Percentiles rank a stretch among this genome's conserved stretches.
Evolutionary conservation across 30 jellyfish, hydroid and myxozoan genomes (phyloP).

Genomic region (Nemopilema nomurai): DNA sequence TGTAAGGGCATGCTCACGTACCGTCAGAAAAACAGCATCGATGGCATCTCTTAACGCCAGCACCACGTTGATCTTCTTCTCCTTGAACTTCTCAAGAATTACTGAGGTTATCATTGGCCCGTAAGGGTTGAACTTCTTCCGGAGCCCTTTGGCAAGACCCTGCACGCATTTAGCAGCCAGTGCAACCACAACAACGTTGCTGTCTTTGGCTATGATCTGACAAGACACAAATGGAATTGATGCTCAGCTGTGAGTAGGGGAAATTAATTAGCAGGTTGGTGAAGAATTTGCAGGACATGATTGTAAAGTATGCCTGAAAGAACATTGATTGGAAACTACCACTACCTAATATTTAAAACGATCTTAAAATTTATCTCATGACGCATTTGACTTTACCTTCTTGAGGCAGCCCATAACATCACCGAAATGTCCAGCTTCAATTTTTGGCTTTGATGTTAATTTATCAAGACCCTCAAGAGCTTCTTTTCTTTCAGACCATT

Average conservation of each 20-base stretch:
- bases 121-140: conserved; percentile 86
- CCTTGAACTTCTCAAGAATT: conserved; percentile 92
- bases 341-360: too few species aligned
- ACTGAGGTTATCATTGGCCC: conserved; percentile 84
- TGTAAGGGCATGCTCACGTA: conserved; percentile 17
- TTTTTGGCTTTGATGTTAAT: conserved; percentile 80
- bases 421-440: conserved; percentile 96
- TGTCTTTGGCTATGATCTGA: conserved; percentile 91
- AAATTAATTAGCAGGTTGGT: too few species aligned
- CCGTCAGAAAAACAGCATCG: conserved; percentile 91
- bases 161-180: conserved; percentile 92
- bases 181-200: conserved; percentile 89
- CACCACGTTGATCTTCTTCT: conserved; percentile 92
- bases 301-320: too few species aligned
- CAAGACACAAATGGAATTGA: too few species aligned
- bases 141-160: conserved; percentile 94
- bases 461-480: conserved; percentile 92
- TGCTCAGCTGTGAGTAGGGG: too few species aligned
- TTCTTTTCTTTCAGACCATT: conserved; percentile 97
- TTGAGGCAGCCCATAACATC: conserved; percentile 92
- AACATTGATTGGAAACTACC: too few species aligned
- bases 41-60: conserved; percentile 88
- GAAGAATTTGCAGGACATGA: too few species aligned
- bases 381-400: conserved; percentile 61
- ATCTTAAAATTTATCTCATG: too few species aligned